These are phyloP conservation scores for Trissonchulus sp. DNA, from an alignment of 2,888 invertebrate species.

Conservation along the genomic window DNA sequence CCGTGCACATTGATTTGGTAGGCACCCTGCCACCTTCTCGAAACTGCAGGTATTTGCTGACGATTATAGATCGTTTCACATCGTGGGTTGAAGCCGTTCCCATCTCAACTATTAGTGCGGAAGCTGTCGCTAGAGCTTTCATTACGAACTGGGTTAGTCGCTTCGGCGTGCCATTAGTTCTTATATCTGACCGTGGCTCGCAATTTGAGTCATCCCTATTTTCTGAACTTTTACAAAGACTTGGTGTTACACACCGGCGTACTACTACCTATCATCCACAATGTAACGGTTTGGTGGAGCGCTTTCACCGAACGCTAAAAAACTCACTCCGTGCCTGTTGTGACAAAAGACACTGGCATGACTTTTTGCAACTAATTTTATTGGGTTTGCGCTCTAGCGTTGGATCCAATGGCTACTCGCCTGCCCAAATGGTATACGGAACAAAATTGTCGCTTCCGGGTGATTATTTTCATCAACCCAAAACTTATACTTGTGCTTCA, in stretches of 20 bases:
- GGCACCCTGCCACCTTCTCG: background rate
- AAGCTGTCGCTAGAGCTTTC: background rate
- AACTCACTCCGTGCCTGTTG: too few relatives aligned
- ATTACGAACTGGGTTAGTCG: too few relatives aligned
- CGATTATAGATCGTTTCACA: slow-evolving; percentile 13
- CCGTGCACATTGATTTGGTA: slow-evolving; percentile 17
- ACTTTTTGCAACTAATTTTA: too few relatives aligned
- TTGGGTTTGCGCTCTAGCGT: too few relatives aligned
- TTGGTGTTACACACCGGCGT: background rate
- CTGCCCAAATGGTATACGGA: too few relatives aligned
- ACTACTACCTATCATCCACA: slow-evolving; percentile 14
- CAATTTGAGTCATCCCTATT: slow-evolving; percentile 13
- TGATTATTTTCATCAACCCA: too few relatives aligned
- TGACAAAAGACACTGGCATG: too few relatives aligned
- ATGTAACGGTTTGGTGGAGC: too few relatives aligned
- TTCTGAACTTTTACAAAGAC: background rate
- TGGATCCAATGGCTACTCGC: too few relatives aligned
- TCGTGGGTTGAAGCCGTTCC: slow-evolving; percentile 1
- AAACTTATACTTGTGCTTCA: too few relatives aligned
- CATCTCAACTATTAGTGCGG: background rate
- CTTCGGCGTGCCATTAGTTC: background rate
- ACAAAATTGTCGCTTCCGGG: too few relatives aligned
- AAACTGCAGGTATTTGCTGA: background rate
- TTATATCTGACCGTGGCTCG: slow-evolving; percentile 9
- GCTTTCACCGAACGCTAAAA: too few relatives aligned